Evolutionary conservation across 2,888 invertebrate genomes (phyloP).

Genomic region (Lottia gigantea): DNA sequence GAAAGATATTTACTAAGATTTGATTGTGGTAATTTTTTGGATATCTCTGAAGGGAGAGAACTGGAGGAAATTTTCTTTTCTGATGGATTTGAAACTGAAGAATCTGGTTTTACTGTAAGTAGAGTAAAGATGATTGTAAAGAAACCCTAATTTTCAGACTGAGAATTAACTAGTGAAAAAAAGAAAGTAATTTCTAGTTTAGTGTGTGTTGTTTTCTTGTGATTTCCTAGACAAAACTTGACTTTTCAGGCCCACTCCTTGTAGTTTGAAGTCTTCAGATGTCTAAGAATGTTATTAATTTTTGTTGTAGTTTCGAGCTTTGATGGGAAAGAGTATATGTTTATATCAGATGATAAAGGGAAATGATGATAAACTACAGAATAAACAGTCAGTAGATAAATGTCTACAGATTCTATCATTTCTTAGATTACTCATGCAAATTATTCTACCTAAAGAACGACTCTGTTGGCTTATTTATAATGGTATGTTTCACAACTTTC

Average conservation of each 20-base stretch:
- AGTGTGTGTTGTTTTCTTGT: too few relatives aligned
- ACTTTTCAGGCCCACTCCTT: too few relatives aligned
- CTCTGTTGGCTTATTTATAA: conserved; percentile 68
- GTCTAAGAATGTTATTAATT: not conserved
- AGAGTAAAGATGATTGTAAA: too few relatives aligned
- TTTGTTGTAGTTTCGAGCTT: conserved; percentile 63
- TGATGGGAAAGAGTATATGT: conserved; percentile 67
- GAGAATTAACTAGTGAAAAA: too few relatives aligned
- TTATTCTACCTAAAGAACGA: conserved; percentile 62
- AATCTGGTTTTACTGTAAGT: conserved; percentile 63
- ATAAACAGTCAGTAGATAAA: conserved; percentile 58
- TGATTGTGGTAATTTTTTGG: conserved; percentile 58
- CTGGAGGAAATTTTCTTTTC: conserved; percentile 63
- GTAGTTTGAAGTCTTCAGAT: too few relatives aligned
- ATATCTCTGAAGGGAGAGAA: conserved; percentile 58
- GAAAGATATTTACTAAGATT: conserved; percentile 63
- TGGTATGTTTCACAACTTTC: conserved; percentile 46
- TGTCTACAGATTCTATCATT: conserved; percentile 61
- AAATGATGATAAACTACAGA: conserved; percentile 64
- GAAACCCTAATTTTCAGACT: too few relatives aligned
- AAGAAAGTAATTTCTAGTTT: too few relatives aligned
- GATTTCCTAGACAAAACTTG: too few relatives aligned
- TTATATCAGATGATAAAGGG: conserved; percentile 60
- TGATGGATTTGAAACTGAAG: conserved; percentile 60
- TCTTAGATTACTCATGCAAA: conserved; percentile 63